These are phyloP conservation scores for Petaurus breviceps DNA, from an alignment of 2,113 vertebrate genomes.

Conservation along the genomic window DNA sequence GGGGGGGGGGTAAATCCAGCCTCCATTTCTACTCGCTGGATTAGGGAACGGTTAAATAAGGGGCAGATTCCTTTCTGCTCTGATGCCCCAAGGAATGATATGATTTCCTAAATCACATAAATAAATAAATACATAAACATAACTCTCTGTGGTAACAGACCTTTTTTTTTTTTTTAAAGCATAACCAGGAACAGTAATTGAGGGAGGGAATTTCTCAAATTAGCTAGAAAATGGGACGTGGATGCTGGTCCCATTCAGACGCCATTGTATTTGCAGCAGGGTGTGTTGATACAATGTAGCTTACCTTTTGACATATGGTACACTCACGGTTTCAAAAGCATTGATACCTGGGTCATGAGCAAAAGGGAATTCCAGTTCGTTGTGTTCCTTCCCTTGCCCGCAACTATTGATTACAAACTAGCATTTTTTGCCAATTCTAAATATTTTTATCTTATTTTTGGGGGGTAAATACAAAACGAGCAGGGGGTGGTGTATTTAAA, in stretches of 20 bases:
- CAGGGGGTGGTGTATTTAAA: slow-evolving; percentile 75
- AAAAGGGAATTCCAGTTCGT: slow-evolving; percentile 50
- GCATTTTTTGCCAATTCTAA: slow-evolving; percentile 56
- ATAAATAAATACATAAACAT: slow-evolving; percentile 83
- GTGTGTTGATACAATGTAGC: slow-evolving; percentile 1
- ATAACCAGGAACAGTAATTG: slow-evolving; percentile 67
- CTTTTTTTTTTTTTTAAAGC: slow-evolving; percentile 54
- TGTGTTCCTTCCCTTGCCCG: slow-evolving; percentile 31
- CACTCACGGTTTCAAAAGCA: slow-evolving; percentile 30
- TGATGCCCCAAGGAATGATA: slow-evolving; percentile 86
- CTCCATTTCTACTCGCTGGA: slow-evolving; percentile 85
- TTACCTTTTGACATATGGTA: slow-evolving; percentile 9
- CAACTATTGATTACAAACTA: slow-evolving; percentile 58
- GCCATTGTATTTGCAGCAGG: not conserved
- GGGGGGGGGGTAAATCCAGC: slow-evolving; percentile 84
- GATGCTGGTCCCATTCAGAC: slow-evolving; percentile 52
- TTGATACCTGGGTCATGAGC: slow-evolving; percentile 21
- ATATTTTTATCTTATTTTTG: slow-evolving; percentile 46
- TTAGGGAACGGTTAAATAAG: slow-evolving; percentile 89
- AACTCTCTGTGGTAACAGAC: slow-evolving; percentile 65
- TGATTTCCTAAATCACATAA: slow-evolving; percentile 87
- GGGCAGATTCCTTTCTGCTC: slow-evolving; percentile 80
- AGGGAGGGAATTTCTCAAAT: slow-evolving; percentile 62
- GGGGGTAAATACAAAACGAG: slow-evolving; percentile 39
- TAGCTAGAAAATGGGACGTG: slow-evolving; percentile 42